These are phyloP conservation scores for Volucella inanis DNA, from an alignment of 2,888 invertebrate genomes.

Conservation along the genomic window DNA sequence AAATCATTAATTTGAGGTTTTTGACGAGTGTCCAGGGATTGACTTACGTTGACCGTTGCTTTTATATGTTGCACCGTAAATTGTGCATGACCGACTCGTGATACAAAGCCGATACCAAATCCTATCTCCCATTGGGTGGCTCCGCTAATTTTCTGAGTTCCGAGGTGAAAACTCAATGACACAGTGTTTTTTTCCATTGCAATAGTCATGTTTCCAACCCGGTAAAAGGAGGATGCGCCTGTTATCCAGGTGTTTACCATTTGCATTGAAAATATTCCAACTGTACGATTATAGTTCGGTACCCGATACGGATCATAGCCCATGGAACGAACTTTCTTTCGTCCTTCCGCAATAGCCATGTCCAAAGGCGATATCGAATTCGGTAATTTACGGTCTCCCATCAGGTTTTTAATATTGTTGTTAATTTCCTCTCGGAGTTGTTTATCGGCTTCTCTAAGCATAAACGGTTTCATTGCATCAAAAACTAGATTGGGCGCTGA, in stretches of 20 bases:
- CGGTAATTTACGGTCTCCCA: slow-evolving; percentile 89
- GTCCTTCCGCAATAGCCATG: slow-evolving; percentile 89
- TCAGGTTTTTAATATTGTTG: slow-evolving; percentile 87
- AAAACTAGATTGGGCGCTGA: slow-evolving; percentile 92
- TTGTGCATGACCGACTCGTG: slow-evolving; percentile 88
- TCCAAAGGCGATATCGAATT: slow-evolving; percentile 94
- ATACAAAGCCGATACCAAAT: slow-evolving; percentile 87
- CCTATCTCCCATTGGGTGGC: slow-evolving; percentile 91
- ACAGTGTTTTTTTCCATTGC: slow-evolving; percentile 89
- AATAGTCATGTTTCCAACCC: slow-evolving; percentile 90
- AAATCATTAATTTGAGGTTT: slow-evolving; percentile 89
- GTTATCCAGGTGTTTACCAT: slow-evolving; percentile 90
- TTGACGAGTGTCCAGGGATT: slow-evolving; percentile 90
- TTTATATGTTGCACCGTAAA: slow-evolving; percentile 92
- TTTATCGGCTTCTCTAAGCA: slow-evolving; percentile 90
- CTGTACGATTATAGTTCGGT: slow-evolving; percentile 88
- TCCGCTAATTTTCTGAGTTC: slow-evolving; percentile 91
- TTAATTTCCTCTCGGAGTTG: slow-evolving; percentile 90
- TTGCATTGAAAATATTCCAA: slow-evolving; percentile 88
- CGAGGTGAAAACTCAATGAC: slow-evolving; percentile 86
- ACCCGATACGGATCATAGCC: slow-evolving; percentile 90
- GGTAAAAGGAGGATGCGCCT: slow-evolving; percentile 91
- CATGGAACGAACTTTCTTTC: slow-evolving; percentile 86
- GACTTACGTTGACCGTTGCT: slow-evolving; percentile 87
- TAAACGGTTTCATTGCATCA: slow-evolving; percentile 93